Conservation (phyloP, 2,888 invertebrate genomes). For the Sinelater perroti region DNA sequence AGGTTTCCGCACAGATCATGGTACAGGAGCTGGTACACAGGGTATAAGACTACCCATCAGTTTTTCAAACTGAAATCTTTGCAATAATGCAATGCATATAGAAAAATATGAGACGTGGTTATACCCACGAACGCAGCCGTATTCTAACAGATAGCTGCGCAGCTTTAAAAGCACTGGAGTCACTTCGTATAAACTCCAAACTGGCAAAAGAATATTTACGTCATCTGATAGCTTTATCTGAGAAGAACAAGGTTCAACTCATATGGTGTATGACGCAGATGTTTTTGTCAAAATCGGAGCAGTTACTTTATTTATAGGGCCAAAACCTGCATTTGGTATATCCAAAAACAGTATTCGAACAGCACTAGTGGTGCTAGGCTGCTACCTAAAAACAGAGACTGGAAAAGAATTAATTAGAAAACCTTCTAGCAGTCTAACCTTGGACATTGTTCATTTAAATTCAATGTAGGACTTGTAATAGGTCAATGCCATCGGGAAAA, state of each 20-base stretch:
- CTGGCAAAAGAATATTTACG: not conserved
- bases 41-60: not conserved
- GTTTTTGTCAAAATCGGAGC: not conserved
- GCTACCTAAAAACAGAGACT: no score
- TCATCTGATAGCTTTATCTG: no score
- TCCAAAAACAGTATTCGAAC: not conserved
- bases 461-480: no score
- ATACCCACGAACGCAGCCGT: not conserved
- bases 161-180: not conserved
- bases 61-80: not conserved
- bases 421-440: no score
- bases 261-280: not conserved
- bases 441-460: no score
- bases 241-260: no score
- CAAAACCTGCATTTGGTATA: no score
- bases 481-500: no score
- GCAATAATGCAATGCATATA: not conserved
- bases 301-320: not conserved
- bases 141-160: not conserved
- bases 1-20: not conserved
- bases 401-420: no score
- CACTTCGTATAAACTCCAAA: no score
- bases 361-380: no score
- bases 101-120: no score
- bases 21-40: not conserved